Conservation (phyloP, 1,140 invertebrate genomes). For the Mercenaria mercenaria region DNA sequence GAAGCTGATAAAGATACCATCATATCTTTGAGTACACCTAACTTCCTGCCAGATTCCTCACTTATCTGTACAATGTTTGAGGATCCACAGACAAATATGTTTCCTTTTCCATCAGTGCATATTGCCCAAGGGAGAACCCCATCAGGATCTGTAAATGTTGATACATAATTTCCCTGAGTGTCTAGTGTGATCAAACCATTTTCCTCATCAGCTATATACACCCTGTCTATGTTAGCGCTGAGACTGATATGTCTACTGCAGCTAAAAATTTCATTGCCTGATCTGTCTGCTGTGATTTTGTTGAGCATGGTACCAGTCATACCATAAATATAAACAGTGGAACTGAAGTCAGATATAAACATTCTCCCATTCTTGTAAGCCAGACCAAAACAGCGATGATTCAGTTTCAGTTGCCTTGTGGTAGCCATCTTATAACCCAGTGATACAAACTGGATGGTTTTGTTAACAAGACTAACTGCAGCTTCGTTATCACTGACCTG, state of each 20-base stretch:
- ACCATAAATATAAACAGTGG: background rate
- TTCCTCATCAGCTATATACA: background rate
- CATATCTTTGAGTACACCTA: background rate
- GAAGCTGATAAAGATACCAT: background rate
- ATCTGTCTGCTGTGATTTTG: too few relatives aligned
- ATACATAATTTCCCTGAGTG: too few relatives aligned
- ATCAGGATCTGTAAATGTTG: background rate
- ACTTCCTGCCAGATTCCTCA: background rate
- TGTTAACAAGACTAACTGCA: background rate
- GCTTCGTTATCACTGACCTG: too few relatives aligned
- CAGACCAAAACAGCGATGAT: background rate
- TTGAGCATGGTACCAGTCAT: background rate
- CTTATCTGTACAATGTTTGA: background rate
- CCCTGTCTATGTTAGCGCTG: too few relatives aligned
- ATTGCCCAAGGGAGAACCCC: background rate
- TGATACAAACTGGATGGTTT: background rate
- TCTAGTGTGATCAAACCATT: background rate
- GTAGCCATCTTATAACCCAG: background rate
- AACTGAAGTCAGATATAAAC: background rate
- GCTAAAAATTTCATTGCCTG: background rate
- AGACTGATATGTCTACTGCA: background rate
- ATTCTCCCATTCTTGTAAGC: background rate
- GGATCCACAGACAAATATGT: background rate
- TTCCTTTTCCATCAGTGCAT: background rate
- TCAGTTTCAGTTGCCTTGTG: background rate